Evolutionary conservation across 53 echinoderm and acorn worm genomes (phyloP).

Genomic region (Paracentrotus lividus): DNA sequence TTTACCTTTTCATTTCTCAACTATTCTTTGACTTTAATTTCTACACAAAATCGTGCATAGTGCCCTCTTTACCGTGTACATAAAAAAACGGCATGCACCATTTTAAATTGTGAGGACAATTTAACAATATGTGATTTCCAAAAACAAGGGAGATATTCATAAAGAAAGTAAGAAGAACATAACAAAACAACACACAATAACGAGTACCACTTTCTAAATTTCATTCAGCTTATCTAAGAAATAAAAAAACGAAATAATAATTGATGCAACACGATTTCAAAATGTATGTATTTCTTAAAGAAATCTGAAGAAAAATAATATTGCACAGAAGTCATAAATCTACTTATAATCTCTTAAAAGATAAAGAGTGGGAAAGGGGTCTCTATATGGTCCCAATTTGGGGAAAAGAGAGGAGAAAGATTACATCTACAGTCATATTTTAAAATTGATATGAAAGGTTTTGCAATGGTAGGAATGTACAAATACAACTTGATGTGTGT

Average conservation of each 20-base stretch:
- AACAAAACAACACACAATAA: neutral
- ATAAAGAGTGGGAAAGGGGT: neutral
- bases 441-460: too few relatives aligned
- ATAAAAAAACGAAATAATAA: neutral
- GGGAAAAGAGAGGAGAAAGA: too few relatives aligned
- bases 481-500: neutral
- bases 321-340: constrained; percentile 57
- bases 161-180: neutral
- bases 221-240: neutral
- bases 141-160: neutral
- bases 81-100: too few relatives aligned
- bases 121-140: neutral
- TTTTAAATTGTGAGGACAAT: neutral
- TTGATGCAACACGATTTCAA: neutral
- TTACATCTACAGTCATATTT: too few relatives aligned
- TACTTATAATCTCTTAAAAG: neutral
- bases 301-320: constrained; percentile 24
- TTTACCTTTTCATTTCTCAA: too few relatives aligned
- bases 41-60: too few relatives aligned
- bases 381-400: neutral
- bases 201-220: neutral
- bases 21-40: too few relatives aligned
- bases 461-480: neutral
- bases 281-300: neutral
- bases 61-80: too few relatives aligned